Percentiles rank a stretch among this genome's conserved stretches.
phyloP scores from a whole-genome alignment of 2,888 invertebrate species.

The Rhogogaster chlorosoma region DNA sequence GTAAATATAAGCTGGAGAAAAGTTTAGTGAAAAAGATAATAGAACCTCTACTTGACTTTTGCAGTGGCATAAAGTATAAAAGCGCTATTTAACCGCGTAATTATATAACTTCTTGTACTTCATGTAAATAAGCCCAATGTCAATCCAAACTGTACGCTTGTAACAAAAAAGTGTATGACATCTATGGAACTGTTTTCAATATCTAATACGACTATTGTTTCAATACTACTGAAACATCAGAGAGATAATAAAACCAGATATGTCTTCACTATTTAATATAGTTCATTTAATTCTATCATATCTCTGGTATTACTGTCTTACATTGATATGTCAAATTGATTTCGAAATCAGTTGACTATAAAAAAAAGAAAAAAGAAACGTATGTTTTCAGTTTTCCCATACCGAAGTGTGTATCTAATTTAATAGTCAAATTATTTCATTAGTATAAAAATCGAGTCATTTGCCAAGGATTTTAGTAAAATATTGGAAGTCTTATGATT shows the following conservation, averaged over 20 bases:
- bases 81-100: not conserved
- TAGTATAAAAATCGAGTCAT: not conserved
- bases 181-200: not conserved
- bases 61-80: not conserved
- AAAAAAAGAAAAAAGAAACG: not conserved
- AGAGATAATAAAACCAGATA: conserved; percentile 12
- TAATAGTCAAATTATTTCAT: not conserved
- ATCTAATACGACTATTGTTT: not conserved
- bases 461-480: conserved; percentile 1
- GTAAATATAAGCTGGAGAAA: not conserved
- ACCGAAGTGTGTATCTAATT: not conserved
- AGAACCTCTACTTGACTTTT: not conserved
- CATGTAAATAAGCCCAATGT: not conserved
- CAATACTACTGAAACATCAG: not conserved
- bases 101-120: not conserved
- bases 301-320: not conserved
- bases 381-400: not conserved
- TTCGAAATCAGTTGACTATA: not conserved
- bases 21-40: not conserved
- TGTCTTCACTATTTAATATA: not conserved
- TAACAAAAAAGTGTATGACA: not conserved
- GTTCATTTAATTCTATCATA: not conserved
- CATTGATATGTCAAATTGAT: not conserved
- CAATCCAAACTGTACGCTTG: not conserved
- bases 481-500: not conserved